Evolutionary conservation across 2,113 vertebrate genomes (phyloP).

Genomic region (Sinocyclocheilus maitianheensis): DNA sequence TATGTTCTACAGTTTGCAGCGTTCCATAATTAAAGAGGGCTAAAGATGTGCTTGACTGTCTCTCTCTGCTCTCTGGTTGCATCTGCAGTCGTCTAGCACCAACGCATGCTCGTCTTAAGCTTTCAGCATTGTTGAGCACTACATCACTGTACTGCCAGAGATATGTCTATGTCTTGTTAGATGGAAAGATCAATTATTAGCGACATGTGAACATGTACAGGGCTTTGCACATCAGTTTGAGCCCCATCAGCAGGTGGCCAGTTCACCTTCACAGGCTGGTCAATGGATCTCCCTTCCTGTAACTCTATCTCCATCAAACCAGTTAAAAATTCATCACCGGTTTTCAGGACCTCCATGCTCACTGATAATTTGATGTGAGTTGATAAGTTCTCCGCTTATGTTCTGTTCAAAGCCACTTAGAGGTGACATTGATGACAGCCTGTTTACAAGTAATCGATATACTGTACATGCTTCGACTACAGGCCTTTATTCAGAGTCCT

Average conservation of each 20-base stretch:
- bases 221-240: slow-evolving; percentile 30
- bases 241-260: slow-evolving; percentile 50
- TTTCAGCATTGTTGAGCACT: not conserved
- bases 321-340: slow-evolving; percentile 57
- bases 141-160: not conserved
- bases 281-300: slow-evolving; percentile 34
- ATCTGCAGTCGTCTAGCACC: not conserved
- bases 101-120: not conserved
- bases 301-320: slow-evolving; percentile 39
- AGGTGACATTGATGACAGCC: slow-evolving; percentile 42
- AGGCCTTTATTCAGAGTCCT: too few relatives aligned
- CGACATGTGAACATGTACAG: not conserved
- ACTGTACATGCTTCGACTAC: too few relatives aligned
- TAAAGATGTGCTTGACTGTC: slow-evolving; percentile 30
- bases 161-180: not conserved
- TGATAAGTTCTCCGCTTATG: slow-evolving; percentile 34
- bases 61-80: slow-evolving; percentile 35
- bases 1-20: slow-evolving; percentile 43
- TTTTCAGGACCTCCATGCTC: slow-evolving; percentile 18
- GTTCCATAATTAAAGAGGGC: slow-evolving; percentile 54
- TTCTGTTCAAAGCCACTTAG: slow-evolving; percentile 21
- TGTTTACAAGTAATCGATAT: slow-evolving; percentile 30
- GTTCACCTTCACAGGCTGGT: slow-evolving; percentile 41
- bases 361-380: slow-evolving; percentile 49
- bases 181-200: not conserved